Base-by-base conservation (phyloP, 2,797 vertebrate genomes). In the Clarias laeviceps region DNA sequence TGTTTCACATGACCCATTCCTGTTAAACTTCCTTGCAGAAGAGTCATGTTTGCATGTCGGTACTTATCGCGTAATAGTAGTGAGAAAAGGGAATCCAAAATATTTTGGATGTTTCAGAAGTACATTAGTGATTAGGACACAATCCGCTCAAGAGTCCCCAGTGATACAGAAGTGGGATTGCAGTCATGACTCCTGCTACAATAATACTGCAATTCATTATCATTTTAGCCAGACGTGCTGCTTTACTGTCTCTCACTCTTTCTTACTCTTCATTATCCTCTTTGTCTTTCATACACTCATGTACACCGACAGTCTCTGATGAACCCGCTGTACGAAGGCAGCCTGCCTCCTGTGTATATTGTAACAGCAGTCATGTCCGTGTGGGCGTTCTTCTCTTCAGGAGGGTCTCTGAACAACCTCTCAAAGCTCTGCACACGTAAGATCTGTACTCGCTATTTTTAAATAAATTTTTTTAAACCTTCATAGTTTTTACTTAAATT, bases 251-350 rank as follows among this genome's bases (percentile, higher is more conserved):
- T 65, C 18, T 8, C 29, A 14, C 29, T 40, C 0, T 65, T 45
- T 24, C 12, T 68, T 64, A 74, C 15, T 24, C 27, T 34, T 14
- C 18, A 18, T 50, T 5, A 24, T 24, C 9, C 22, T 15, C 5
- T 15, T 50, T 54, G 2, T 81, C 9, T 76, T 20, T 40, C 3
- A 11, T n/a, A 27, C 15, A 8, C 0, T 65, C 24, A 70, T 9
- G 68, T 29, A 45, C 69, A 34, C 37, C 45, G 34, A 12, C 91
- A 96, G 95, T 95, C 94, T 0, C 92, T 96, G 85, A 91, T 93
- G 88, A 95, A 95, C 86, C 95, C 95, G 0, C 24, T 94, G 27
- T 95, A 95, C 0, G 89, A 93, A 87, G 94, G 92, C 90, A 94
- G 94, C 87, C 92, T 96, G 37, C 92, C 94, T 77, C 93, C 94